phyloP scores from a whole-genome alignment of 2,888 invertebrate species.

The Lithophane socia region DNA sequence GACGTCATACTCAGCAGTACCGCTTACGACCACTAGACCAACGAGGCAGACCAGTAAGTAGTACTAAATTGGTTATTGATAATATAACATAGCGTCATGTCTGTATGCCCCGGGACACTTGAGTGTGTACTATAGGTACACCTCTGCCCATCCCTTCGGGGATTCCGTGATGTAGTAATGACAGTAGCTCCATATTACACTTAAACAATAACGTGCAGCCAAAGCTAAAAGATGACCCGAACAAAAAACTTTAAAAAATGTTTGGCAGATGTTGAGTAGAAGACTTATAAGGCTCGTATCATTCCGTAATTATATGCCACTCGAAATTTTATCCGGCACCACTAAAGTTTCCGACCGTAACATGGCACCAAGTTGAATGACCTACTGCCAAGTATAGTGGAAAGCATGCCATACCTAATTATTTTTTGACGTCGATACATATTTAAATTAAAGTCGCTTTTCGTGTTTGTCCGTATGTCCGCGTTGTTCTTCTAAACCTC shows the following conservation, averaged over 20 bases:
- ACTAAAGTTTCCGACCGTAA: constrained; percentile 12
- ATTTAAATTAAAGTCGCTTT: not conserved
- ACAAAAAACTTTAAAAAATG: not conserved
- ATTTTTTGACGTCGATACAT: too few relatives aligned
- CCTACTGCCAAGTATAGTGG: constrained; percentile 9
- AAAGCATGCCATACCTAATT: not conserved
- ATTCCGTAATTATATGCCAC: constrained; percentile 15
- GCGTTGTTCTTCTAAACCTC: too few relatives aligned
- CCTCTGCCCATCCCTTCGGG: not conserved
- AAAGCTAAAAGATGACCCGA: not conserved
- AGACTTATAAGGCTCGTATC: constrained; percentile 5
- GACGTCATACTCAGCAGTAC: too few relatives aligned
- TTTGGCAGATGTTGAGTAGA: constrained; percentile 4
- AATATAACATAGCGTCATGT: too few relatives aligned
- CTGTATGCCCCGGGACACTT: not conserved
- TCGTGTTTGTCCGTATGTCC: too few relatives aligned
- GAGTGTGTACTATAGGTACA: not conserved
- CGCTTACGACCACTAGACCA: too few relatives aligned
- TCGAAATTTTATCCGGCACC: constrained; percentile 14
- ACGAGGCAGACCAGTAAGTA: too few relatives aligned
- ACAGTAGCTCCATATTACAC: too few relatives aligned
- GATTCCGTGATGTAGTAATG: not conserved
- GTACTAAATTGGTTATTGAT: too few relatives aligned
- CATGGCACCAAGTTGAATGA: constrained; percentile 29
- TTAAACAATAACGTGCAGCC: not conserved